Conservation (phyloP, 1,140 invertebrate species). For the Ganaspis sp. region DNA sequence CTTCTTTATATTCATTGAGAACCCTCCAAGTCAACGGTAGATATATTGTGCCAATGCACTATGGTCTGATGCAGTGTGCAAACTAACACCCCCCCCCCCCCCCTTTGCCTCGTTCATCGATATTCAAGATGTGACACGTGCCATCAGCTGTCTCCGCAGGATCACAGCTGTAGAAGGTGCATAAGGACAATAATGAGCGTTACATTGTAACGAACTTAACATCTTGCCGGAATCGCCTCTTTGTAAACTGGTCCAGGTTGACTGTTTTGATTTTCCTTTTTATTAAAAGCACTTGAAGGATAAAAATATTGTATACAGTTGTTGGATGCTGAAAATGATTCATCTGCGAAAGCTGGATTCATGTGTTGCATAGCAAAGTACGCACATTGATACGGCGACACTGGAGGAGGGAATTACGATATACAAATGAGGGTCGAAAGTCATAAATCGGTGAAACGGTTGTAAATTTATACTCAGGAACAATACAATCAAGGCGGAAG, state of each 20-base stretch:
- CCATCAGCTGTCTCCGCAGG: constrained; percentile 73
- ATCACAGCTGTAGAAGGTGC: constrained; percentile 68
- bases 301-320: background rate
- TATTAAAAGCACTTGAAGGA: background rate
- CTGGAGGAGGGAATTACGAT: background rate
- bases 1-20: constrained; percentile 54
- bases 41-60: constrained; percentile 62
- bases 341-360: background rate
- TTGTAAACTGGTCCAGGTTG: background rate
- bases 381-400: constrained; percentile 5
- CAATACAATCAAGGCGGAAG: constrained; percentile 62
- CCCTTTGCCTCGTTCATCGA: constrained; percentile 52
- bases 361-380: constrained; percentile 1
- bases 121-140: constrained; percentile 69
- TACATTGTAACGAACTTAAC: constrained; percentile 41
- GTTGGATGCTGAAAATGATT: background rate
- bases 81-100: constrained; percentile 50
- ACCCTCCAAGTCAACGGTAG: constrained; percentile 52
- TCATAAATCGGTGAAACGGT: constrained; percentile 63
- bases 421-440: constrained; percentile 45
- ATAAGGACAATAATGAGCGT: constrained; percentile 48
- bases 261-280: background rate
- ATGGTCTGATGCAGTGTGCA: constrained; percentile 48
- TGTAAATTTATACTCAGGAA: constrained; percentile 60
- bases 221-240: background rate